A percentile compares a stretch with the other conserved stretches of the same genome.
phyloP scores from a whole-genome alignment of 2,888 invertebrate species.

The Pandemis heparana region DNA sequence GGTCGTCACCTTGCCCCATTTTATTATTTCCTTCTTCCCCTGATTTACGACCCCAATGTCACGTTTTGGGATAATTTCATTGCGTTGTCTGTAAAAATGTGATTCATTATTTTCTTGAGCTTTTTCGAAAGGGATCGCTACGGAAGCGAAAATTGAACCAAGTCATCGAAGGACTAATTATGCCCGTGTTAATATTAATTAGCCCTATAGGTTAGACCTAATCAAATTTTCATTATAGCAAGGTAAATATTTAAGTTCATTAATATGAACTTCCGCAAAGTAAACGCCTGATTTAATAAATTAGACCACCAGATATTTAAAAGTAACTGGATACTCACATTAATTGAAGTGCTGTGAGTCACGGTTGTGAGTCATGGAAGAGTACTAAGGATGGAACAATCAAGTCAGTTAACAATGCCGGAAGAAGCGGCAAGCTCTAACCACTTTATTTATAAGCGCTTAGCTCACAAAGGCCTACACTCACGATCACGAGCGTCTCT shows the following conservation, averaged over 20 bases:
- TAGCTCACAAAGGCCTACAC: neutral
- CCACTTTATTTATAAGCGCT: neutral
- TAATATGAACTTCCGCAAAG: neutral
- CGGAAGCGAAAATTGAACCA: neutral
- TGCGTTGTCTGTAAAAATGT: conserved; percentile 31
- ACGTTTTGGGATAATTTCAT: conserved; percentile 36
- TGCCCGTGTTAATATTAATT: neutral
- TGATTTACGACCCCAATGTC: conserved; percentile 34
- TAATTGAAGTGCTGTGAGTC: neutral
- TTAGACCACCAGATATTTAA: neutral
- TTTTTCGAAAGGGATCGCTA: conserved; percentile 2
- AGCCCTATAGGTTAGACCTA: too few species aligned
- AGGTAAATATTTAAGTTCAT: too few species aligned
- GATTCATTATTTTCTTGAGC: conserved; percentile 30
- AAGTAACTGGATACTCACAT: neutral
- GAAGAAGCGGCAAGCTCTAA: neutral
- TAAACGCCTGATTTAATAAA: too few species aligned
- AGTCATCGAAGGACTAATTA: neutral
- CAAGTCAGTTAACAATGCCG: neutral
- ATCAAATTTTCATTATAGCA: too few species aligned
- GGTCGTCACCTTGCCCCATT: conserved; percentile 35
- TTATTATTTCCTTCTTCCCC: conserved; percentile 33
- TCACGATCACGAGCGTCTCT: neutral
- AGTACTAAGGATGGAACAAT: neutral
- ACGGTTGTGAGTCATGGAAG: neutral